Evolutionary conservation across 2,113 vertebrate species (phyloP).

Genomic region (Rhinoptilus africanus): DNA sequence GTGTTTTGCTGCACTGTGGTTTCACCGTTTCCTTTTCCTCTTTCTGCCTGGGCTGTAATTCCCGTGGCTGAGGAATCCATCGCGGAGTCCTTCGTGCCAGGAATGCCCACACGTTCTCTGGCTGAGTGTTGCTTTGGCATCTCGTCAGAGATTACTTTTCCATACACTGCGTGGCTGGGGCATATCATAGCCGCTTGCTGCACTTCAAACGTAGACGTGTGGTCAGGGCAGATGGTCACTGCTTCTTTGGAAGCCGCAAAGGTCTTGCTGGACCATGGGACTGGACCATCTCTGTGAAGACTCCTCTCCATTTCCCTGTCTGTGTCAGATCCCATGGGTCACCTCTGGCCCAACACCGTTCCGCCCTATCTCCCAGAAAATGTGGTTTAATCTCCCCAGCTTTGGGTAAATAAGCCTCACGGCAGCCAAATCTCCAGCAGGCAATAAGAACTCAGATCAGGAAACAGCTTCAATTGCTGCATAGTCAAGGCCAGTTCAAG

Average conservation of each 20-base stretch:
- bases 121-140: neutral
- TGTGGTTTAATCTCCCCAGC: neutral
- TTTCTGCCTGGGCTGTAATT: neutral
- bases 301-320: neutral
- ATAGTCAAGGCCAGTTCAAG: constrained; percentile 60
- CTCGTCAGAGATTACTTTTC: neutral
- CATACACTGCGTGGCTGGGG: neutral
- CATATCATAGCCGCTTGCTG: neutral
- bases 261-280: neutral
- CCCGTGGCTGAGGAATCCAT: neutral
- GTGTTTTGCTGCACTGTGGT: neutral
- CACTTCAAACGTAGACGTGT: neutral
- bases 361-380: neutral
- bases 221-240: neutral
- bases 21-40: constrained; percentile 20
- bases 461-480: constrained; percentile 48
- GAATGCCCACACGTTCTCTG: neutral
- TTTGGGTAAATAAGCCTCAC: neutral
- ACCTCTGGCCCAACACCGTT: neutral
- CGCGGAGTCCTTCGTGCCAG: neutral
- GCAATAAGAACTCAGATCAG: constrained; percentile 18
- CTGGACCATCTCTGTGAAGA: neutral
- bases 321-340: neutral
- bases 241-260: neutral
- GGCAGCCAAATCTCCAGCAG: neutral